Conservation (phyloP, 1,140 invertebrate genomes). For the Heterodera carotae region DNA sequence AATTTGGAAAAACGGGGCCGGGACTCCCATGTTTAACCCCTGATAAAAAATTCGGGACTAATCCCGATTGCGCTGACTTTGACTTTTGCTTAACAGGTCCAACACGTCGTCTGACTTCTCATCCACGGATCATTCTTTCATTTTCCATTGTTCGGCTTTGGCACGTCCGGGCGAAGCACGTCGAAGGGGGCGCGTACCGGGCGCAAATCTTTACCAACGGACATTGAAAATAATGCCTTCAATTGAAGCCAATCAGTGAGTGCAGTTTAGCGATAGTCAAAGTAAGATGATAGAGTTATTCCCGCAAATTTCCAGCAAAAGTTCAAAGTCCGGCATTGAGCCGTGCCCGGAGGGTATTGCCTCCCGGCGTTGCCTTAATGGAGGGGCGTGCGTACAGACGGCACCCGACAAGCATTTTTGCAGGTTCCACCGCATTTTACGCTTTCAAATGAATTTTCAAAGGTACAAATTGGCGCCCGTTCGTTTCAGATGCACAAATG, state of each 20-base stretch:
- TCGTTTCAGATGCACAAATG: slow-evolving; percentile 5
- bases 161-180: slow-evolving; percentile 14
- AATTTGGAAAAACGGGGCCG: too few relatives aligned
- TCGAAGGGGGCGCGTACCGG: slow-evolving; percentile 4
- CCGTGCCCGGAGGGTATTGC: background rate
- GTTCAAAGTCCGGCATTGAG: background rate
- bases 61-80: too few relatives aligned
- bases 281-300: background rate
- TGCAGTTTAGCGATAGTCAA: background rate
- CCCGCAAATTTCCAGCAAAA: background rate
- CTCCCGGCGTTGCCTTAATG: background rate
- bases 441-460: too few relatives aligned
- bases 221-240: slow-evolving; percentile 24
- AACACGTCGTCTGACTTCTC: background rate
- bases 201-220: slow-evolving; percentile 21
- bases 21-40: too few relatives aligned
- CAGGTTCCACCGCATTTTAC: background rate
- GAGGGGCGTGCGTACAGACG: background rate
- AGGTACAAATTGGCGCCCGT: background rate
- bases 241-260: slow-evolving; percentile 3
- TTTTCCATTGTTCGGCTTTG: slow-evolving; percentile 29
- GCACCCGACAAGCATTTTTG: background rate
- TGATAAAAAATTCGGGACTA: too few relatives aligned
- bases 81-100: too few relatives aligned
- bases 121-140: background rate